phyloP scores from a whole-genome alignment of 2,797 vertebrate genomes.

The Anas bernieri region DNA sequence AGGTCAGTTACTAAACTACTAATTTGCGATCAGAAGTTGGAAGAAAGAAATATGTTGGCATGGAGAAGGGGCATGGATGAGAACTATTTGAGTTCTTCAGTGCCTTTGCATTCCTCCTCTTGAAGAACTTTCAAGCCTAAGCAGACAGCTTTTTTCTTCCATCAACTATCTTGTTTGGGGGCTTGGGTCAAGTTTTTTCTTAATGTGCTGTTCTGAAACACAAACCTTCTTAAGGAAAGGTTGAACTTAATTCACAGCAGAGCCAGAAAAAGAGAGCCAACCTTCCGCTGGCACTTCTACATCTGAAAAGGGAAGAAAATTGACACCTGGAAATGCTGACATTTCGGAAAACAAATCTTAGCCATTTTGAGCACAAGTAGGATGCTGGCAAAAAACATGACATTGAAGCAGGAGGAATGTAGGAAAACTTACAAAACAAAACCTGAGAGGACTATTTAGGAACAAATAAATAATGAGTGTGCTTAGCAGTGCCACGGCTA shows the following conservation, averaged over 20 bases:
- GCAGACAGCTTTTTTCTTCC: background rate
- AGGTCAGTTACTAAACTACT: constrained; percentile 38
- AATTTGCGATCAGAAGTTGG: constrained; percentile 50
- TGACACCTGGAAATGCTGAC: constrained; percentile 61
- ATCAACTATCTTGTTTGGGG: background rate
- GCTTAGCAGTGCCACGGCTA: background rate
- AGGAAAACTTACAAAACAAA: constrained; percentile 17
- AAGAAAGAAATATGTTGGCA: constrained; percentile 41
- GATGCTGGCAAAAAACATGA: constrained; percentile 16
- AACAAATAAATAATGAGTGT: background rate
- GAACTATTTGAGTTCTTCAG: background rate
- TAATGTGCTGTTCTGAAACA: constrained; percentile 34
- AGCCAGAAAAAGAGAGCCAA: constrained; percentile 33
- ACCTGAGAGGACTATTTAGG: background rate
- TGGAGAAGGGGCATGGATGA: constrained; percentile 6
- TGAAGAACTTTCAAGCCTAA: background rate
- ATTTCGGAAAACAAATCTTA: constrained; percentile 38
- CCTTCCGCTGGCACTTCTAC: background rate
- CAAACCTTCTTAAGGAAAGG: constrained; percentile 2
- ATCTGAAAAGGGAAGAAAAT: constrained; percentile 27
- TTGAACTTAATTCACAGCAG: background rate
- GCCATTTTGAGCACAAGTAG: background rate
- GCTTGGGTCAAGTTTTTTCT: background rate
- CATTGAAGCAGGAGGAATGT: constrained; percentile 21
- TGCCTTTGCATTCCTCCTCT: background rate